Conservation (phyloP, 2,113 vertebrate genomes). For the Puma concolor region DNA sequence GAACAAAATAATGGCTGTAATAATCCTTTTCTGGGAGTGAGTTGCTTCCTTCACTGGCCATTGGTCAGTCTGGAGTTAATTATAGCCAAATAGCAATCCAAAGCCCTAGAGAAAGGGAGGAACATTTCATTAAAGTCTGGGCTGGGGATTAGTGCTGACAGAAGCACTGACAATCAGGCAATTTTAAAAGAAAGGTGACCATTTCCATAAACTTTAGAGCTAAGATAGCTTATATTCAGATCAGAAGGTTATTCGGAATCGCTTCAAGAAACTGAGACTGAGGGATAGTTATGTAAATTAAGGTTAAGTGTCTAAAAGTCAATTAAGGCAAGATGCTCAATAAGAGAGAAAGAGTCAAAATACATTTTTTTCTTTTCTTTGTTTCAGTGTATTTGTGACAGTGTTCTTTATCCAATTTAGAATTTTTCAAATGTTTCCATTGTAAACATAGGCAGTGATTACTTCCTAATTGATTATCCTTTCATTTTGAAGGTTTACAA, state of each 20-base stretch:
- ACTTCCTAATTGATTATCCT: conserved; percentile 41
- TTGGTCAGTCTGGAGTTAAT: conserved; percentile 73
- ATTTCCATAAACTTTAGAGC: conserved; percentile 19
- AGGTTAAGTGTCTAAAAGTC: conserved; percentile 70
- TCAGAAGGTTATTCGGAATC: conserved; percentile 74
- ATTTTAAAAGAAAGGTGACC: conserved; percentile 64
- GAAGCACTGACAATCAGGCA: conserved; percentile 51
- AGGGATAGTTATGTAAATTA: conserved; percentile 70
- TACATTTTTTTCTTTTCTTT: neutral
- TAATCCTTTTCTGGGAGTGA: conserved; percentile 57
- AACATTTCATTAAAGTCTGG: conserved; percentile 66
- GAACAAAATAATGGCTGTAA: conserved; percentile 72
- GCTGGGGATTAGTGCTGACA: conserved; percentile 27
- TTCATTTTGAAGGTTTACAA: conserved; percentile 46
- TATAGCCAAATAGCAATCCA: conserved; percentile 59
- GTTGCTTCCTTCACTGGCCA: conserved; percentile 56
- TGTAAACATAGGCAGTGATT: neutral
- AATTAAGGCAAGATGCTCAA: conserved; percentile 60
- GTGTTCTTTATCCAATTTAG: neutral
- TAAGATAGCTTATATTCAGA: conserved; percentile 68
- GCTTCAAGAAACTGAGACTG: conserved; percentile 53
- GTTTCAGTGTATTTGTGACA: neutral
- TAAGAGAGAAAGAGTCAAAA: conserved; percentile 57
- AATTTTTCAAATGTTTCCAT: neutral
- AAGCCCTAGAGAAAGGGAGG: conserved; percentile 59